These are phyloP conservation scores for Zaprionus nigranus DNA, from an alignment of 1,140 invertebrate species.

Conservation along the genomic window DNA sequence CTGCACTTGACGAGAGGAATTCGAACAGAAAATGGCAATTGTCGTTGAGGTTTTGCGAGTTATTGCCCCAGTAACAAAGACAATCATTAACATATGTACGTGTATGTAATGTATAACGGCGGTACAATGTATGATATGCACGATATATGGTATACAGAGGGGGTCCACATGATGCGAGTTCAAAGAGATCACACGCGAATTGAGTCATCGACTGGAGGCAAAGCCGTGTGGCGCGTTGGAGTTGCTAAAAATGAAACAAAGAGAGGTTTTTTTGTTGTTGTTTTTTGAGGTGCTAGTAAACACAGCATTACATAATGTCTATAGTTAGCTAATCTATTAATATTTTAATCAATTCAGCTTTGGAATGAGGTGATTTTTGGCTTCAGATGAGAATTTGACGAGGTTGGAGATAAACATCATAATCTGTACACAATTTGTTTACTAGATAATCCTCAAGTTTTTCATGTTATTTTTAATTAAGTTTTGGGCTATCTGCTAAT, in stretches of 20 bases:
- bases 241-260: constrained; percentile 2
- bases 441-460: background rate
- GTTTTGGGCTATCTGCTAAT: background rate
- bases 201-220: constrained; percentile 32
- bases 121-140: constrained; percentile 2
- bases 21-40: constrained; percentile 16
- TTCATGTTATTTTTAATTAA: background rate
- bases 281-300: background rate
- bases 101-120: background rate
- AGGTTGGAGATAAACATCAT: too few species aligned
- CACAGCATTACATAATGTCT: background rate
- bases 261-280: background rate
- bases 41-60: constrained; percentile 14
- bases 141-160: background rate
- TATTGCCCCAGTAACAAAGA: constrained; percentile 2
- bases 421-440: too few species aligned
- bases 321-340: background rate
- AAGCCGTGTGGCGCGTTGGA: background rate
- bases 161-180: constrained; percentile 21
- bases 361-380: background rate
- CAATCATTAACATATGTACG: background rate
- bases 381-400: background rate
- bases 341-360: background rate
- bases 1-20: constrained; percentile 34
- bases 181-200: constrained; percentile 36